phyloP scores from a whole-genome alignment of 2,888 invertebrate species.

The Macrosoma leucophasiata region DNA sequence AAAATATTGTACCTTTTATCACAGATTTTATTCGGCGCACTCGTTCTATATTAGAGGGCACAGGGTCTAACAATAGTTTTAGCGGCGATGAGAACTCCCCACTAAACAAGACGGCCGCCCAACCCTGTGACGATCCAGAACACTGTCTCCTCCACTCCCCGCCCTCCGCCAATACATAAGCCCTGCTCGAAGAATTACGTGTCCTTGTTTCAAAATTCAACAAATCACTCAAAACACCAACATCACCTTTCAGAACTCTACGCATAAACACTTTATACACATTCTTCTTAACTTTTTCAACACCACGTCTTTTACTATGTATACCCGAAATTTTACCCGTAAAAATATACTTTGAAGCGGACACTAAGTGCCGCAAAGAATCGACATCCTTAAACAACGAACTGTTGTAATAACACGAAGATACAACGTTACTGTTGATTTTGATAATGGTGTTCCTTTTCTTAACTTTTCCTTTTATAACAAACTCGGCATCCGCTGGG shows the following conservation, averaged over 20 bases:
- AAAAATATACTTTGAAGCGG: conserved; percentile 63
- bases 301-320: conserved; percentile 40
- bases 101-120: conserved; percentile 56
- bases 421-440: conserved; percentile 49
- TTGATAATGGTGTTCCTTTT: conserved; percentile 64
- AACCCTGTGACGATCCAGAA: conserved; percentile 35
- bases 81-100: conserved; percentile 46
- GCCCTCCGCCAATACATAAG: conserved; percentile 57
- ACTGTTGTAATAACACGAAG: conserved; percentile 53
- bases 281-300: conserved; percentile 44
- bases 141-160: conserved; percentile 41
- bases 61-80: conserved; percentile 58
- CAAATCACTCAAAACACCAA: conserved; percentile 58
- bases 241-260: conserved; percentile 63
- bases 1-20: conserved; percentile 58
- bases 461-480: conserved; percentile 61
- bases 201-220: conserved; percentile 63
- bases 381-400: conserved; percentile 62
- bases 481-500: conserved; percentile 45
- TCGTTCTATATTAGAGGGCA: conserved; percentile 57
- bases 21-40: conserved; percentile 60
- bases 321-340: conserved; percentile 68
- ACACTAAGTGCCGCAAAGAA: conserved; percentile 53
- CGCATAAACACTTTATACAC: conserved; percentile 67
- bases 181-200: conserved; percentile 56